Conservation (phyloP, 2,797 vertebrate species). For the Channa striata region DNA sequence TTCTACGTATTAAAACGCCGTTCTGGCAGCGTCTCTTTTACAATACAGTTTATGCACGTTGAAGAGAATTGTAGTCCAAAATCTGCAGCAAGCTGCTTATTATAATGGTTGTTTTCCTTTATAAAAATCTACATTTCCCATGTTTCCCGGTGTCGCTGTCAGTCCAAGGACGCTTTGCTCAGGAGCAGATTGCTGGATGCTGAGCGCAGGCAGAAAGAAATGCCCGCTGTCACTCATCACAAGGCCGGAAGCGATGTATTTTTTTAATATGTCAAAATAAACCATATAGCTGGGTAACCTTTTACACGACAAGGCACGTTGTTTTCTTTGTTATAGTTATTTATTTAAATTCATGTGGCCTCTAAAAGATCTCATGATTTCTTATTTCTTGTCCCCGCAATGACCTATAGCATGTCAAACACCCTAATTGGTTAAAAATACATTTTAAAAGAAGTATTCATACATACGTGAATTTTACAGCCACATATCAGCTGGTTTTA, state of each 20-base stretch:
- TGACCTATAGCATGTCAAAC: no score
- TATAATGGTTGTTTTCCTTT: background rate
- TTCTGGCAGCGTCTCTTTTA: background rate
- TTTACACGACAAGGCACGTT: no score
- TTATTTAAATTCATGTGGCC: no score
- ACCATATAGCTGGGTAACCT: fast-evolving
- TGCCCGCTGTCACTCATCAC: background rate
- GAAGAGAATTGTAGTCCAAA: constrained; percentile 47
- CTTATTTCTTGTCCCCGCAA: no score
- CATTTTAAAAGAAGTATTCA: no score
- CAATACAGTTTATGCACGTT: constrained; percentile 18
- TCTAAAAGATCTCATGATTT: no score
- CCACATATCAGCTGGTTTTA: no score
- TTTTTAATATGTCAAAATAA: constrained; percentile 39
- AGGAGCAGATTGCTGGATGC: constrained; percentile 55
- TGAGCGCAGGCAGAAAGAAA: constrained; percentile 43
- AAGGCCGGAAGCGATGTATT: background rate
- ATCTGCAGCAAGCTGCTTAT: background rate
- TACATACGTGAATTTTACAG: no score
- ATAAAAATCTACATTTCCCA: constrained; percentile 67
- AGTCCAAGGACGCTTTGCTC: constrained; percentile 11
- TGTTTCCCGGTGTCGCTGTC: constrained; percentile 28
- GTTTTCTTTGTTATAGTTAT: no score
- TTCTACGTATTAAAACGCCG: background rate
- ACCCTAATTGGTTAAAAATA: no score